Evolutionary conservation across 2,797 vertebrate genomes (phyloP), one percentile per base, ranked within the genome.

Genomic region (Numenius phaeopus): DNA sequence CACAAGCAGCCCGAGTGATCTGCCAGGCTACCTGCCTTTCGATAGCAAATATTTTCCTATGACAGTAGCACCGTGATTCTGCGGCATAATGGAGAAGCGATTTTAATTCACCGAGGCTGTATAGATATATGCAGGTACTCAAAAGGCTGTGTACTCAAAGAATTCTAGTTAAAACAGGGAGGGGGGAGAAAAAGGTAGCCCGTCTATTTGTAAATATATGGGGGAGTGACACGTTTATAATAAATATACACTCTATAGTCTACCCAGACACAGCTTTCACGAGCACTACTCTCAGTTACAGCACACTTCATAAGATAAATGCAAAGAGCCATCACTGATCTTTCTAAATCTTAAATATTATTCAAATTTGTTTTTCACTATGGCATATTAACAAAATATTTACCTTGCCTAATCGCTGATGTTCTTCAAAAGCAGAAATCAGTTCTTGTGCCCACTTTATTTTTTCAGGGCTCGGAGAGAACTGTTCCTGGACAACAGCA

Each of bases 381-480:
- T 17, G 50, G 92, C 73, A 83, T 77, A 97, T 93, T 79, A 96
- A 95, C 30, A 96, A 92, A 97, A 95, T 90, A 90, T 96, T 99
- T 99, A 99, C 99, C 99, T 99, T 99, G 97, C 99, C 99, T 97
- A 99, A 98, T 92, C 98, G 98, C 93, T 99, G 99, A 97, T 99
- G 99, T 70, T 99, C 98, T 94, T 99, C 97, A 96, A 99, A 99
- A 92, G 99, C 99, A 89, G 98, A 97, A 49, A 99, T 99, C 97
- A 99, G 98, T 97, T 99, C 99, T 91, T 97, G 97, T 67, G 99
- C 99, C 99, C 99, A 99, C 97, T 98, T 98, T 94, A 99, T 97
- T 98, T 99, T 99, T 97, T 99, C 99, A 77, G 97, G 98, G 97
- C 99, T 99, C 3, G 99, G 99, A 94, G 99, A 99, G 97, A 99